Evolutionary conservation across 2,797 vertebrate genomes (phyloP).

Genomic region (Mallotus villosus): DNA sequence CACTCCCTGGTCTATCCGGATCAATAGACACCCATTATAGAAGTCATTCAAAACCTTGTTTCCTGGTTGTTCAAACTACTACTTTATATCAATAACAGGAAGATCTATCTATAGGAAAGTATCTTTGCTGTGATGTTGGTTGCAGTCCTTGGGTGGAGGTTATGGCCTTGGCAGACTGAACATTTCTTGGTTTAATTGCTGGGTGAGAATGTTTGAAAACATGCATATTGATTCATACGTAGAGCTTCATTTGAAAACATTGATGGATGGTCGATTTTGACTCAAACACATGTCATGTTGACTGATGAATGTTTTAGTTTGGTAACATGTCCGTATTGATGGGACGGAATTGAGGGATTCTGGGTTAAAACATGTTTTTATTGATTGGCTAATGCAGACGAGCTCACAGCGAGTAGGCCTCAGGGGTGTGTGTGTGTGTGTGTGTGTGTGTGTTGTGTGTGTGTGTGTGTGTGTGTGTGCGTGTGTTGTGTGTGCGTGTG

Average conservation of each 20-base stretch:
- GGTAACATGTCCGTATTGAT: conserved; percentile 57
- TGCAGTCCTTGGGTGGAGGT: conserved; percentile 56
- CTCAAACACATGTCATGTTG: conserved; percentile 44
- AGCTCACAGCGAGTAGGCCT: conserved; percentile 42
- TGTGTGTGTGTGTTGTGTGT: conserved; percentile 67
- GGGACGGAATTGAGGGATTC: conserved; percentile 46
- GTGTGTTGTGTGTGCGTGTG: conserved; percentile 39
- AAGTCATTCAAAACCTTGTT: conserved; percentile 38
- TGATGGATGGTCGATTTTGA: conserved; percentile 56
- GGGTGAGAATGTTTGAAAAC: conserved; percentile 50
- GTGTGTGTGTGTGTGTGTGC: too few relatives aligned
- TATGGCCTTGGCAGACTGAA: conserved; percentile 16
- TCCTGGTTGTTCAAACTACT: conserved; percentile 19
- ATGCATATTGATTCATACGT: conserved; percentile 64
- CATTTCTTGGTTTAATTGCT: conserved; percentile 49
- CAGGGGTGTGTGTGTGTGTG: conserved; percentile 34
- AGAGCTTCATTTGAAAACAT: conserved; percentile 43
- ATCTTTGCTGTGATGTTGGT: conserved; percentile 37
- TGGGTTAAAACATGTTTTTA: conserved; percentile 58
- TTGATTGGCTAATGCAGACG: conserved; percentile 68
- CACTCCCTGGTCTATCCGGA: conserved; percentile 33
- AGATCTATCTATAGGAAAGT: conserved; percentile 11
- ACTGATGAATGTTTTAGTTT: conserved; percentile 56
- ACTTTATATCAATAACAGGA: conserved; percentile 38
- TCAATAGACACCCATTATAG: conserved; percentile 42